phyloP scores from a whole-genome alignment of 2,113 vertebrate species.

The human region DNA sequence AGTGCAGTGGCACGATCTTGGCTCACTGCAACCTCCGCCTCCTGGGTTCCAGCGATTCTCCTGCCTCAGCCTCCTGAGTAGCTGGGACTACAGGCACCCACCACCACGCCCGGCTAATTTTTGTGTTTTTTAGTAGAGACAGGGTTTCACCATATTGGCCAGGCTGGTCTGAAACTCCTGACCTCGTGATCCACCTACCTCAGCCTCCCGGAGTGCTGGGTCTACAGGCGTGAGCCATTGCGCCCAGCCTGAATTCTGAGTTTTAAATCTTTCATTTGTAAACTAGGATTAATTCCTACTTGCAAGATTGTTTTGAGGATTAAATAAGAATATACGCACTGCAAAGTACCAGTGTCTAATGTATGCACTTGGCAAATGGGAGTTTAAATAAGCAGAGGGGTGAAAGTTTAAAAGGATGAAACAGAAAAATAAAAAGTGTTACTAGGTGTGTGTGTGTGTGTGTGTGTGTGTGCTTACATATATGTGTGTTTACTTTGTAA shows the following conservation, averaged over 20 bases:
- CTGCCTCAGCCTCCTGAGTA: no score
- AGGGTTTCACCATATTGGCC: no score
- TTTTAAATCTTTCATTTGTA: constrained; percentile 32
- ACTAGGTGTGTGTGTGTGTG: neutral
- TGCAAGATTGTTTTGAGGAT: constrained; percentile 35
- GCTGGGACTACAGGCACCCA: no score
- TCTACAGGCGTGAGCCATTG: no score
- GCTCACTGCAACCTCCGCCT: no score
- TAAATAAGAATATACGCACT: neutral
- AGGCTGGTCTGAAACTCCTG: no score
- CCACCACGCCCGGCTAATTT: no score
- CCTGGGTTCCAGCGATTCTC: no score
- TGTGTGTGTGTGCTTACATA: neutral
- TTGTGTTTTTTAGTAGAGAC: no score
- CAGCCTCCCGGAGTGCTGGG: no score
- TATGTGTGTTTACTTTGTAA: neutral
- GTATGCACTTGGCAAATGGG: neutral
- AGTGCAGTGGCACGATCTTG: no score
- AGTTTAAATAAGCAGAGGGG: constrained; percentile 11
- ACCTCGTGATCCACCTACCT: no score
- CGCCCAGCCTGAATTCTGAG: neutral
- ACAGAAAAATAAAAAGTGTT: neutral
- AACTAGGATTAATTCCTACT: neutral
- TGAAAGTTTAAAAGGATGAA: constrained; percentile 34
- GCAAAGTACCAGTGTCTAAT: neutral